Conservation (phyloP, 2,113 vertebrate genomes). For the Ivindomyrus marchei region DNA sequence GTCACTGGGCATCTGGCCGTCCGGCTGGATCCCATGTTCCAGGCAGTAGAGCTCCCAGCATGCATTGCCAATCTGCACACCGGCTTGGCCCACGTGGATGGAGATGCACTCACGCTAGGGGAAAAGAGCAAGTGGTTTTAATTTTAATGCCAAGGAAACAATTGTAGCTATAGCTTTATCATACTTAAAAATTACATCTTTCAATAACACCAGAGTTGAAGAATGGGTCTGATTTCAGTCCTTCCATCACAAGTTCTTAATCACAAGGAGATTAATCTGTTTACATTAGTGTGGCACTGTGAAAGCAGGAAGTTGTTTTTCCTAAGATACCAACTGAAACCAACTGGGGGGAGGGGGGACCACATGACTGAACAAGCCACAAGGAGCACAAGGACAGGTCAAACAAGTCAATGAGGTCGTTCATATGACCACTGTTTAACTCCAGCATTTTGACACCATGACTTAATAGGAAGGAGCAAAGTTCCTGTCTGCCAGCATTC, state of each 20-base stretch:
- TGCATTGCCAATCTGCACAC: slow-evolving; percentile 68
- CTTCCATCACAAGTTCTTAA: not conserved
- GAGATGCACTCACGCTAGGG: slow-evolving; percentile 18
- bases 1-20: no score
- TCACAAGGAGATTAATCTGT: not conserved
- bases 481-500: not conserved
- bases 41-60: slow-evolving; percentile 54
- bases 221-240: not conserved
- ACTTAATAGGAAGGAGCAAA: not conserved
- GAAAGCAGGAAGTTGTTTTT: not conserved
- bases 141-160: not conserved
- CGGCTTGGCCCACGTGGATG: slow-evolving; percentile 49
- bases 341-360: not conserved
- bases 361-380: not conserved
- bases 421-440: not conserved
- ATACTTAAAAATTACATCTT: not conserved
- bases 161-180: not conserved
- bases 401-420: not conserved
- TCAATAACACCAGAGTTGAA: not conserved
- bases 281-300: not conserved
- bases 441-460: not conserved
- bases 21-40: no score
- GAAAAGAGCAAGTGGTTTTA: not conserved
- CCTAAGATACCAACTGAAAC: not conserved
- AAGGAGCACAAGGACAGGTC: not conserved